These are phyloP conservation scores for Mormyrus proboscirostris DNA, from an alignment of 2,797 vertebrate species.

Conservation along the genomic window DNA sequence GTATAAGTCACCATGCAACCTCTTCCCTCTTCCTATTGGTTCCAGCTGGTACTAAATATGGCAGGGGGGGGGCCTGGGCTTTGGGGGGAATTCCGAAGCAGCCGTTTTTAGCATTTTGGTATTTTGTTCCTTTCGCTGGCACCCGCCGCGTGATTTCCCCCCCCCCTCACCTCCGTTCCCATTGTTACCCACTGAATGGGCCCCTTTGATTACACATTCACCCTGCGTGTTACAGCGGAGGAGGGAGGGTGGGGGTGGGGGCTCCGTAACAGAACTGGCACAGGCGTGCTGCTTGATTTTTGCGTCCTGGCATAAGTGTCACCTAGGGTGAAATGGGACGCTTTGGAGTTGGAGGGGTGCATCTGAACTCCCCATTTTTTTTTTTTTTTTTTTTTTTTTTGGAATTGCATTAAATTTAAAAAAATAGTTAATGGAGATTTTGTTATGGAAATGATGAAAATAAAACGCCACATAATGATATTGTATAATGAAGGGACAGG, in stretches of 20 bases:
- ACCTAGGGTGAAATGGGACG: background rate
- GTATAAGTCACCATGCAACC: background rate
- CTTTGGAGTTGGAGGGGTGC: background rate
- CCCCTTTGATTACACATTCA: conserved; percentile 54
- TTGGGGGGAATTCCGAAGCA: conserved; percentile 2
- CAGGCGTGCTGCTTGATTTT: background rate
- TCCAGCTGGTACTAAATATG: background rate
- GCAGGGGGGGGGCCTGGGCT: background rate
- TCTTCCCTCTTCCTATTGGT: background rate
- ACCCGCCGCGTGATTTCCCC: conserved; percentile 30
- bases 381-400: too few relatives aligned
- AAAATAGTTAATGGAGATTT: background rate
- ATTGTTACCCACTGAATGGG: conserved; percentile 65
- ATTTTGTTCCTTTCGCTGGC: conserved; percentile 35
- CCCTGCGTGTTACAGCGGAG: background rate
- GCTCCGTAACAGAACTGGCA: background rate
- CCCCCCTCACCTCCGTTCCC: conserved; percentile 59
- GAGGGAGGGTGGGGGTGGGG: background rate
- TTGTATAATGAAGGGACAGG: conserved; percentile 38
- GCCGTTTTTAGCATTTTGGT: conserved; percentile 20
- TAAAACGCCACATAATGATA: background rate
- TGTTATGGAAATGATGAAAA: background rate
- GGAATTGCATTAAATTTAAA: background rate
- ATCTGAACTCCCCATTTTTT: background rate
- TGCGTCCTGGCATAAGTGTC: background rate